Percentiles rank a stretch among this genome's conserved stretches.
Evolutionary conservation across 1,140 invertebrate genomes (phyloP).

Genomic region (Platyscapa corneri): DNA sequence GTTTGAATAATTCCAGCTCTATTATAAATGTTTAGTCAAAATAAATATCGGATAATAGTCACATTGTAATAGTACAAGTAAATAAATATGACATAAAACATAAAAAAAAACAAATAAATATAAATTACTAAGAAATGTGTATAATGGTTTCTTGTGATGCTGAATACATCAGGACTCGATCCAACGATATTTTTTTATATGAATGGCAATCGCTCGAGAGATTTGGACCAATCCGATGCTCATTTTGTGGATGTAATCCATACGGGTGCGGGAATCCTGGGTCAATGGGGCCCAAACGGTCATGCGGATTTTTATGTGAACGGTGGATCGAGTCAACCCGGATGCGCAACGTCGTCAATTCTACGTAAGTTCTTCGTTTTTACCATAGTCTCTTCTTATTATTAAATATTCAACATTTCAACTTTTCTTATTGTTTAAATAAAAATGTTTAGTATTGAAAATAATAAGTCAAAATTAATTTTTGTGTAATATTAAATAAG

Average conservation of each 20-base stretch:
- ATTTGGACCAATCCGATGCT: conserved; percentile 89
- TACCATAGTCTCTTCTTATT: background rate
- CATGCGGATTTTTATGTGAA: conserved; percentile 94
- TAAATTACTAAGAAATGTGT: conserved; percentile 41
- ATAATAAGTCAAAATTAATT: no score
- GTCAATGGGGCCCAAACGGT: conserved; percentile 89
- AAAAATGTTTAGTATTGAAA: no score
- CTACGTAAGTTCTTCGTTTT: conserved; percentile 79
- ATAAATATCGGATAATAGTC: no score
- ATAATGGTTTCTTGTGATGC: conserved; percentile 35
- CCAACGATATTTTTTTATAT: conserved; percentile 89
- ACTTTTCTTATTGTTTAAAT: no score
- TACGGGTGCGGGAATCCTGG: conserved; percentile 88
- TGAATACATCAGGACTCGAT: conserved; percentile 79
- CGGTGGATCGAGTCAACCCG: conserved; percentile 90
- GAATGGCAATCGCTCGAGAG: conserved; percentile 84
- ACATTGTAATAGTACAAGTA: background rate
- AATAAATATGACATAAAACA: background rate
- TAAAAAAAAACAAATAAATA: conserved; percentile 12
- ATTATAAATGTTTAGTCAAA: no score
- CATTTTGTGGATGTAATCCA: conserved; percentile 92
- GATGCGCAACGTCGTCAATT: conserved; percentile 85
- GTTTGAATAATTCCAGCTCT: no score
- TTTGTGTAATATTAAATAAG: no score
- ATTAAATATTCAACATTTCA: no score